Evolutionary conservation across 2,888 invertebrate species (phyloP), one percentile per base, ranked within the genome.

Genomic region (Taenaris catops): DNA sequence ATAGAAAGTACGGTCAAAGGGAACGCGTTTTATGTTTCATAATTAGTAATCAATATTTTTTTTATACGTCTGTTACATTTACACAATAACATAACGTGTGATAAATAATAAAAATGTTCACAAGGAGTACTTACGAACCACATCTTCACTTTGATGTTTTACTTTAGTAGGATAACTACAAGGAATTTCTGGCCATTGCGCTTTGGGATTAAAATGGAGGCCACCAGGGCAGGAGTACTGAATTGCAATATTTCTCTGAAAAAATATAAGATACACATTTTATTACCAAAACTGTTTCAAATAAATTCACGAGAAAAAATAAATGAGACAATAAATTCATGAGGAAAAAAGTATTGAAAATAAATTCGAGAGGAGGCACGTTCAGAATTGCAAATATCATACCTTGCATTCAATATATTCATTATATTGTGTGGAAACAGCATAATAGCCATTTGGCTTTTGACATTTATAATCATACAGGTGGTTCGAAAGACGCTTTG

Each of bases 141-240:
- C 16, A 21, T 24, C 34, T 23, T 31, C 21, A 19, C 10, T 29
- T 14, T 23, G 8, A 14, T 40, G 40, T 20, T 37, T 23, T 8
- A 43, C 40, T 3, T 44, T 37, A 18, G 40, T 32, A 7, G 44
- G 94, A 69, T 95, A 95, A 39, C 92, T 91, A 52, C 96, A 96
- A 2, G 94, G 94, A 59, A 91, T 94, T 8, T 88, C 84, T 7
- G 90, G 91, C 55, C 88, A 84, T 2, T 88, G 78, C 0, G 87
- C 83, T 3, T 90, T 89, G 1, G 91, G 89, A 58, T 94, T 92
- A 72, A 91, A 95, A 19, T 93, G 83, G 8, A 95, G 81, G 4
- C 95, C 95, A 55, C 95, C 95, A 0, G 94, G 93, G 51, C 95
- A 96, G 3, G 90, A 58, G 60, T 91, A 90, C 55, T 92, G 88